Evolutionary conservation across 1,140 invertebrate species (phyloP), one percentile per base, ranked within the genome.

Genomic region (Nautilus pompilius): DNA sequence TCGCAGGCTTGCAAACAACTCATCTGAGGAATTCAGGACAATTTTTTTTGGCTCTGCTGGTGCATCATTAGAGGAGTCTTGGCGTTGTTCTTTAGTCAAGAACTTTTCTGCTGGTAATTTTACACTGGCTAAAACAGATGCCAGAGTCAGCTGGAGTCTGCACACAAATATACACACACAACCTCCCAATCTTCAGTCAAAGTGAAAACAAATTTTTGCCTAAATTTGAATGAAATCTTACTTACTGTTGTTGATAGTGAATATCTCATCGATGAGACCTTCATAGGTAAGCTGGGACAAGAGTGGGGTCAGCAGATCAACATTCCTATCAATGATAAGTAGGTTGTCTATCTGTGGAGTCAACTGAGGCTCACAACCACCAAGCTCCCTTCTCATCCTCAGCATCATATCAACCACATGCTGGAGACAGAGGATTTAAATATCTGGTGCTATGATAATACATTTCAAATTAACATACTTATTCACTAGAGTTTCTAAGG

Each of bases 261-360:
- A 95, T 67, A 93, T 87, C 84, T 94, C 92, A 85, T 97, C 97
- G 70, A 99, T 94, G 13, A 99, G 84, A 20, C 96, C 97, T 84
- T 99, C 96, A 79, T 99, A 99, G 0, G 96, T 99, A 20, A 98
- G 86, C 75, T 99, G 97, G 0, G 93, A 97, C 1, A 93, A 88
- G 65, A 99, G 83, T 3, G 95, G 93, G 33, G 93, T 93, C 5
- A 99, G 86, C 55, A 97, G 87, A 86, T 99, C 97, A 17, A 98
- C 87, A 56, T 89, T 89, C 33, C 96, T 85, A 84, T 98, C 95
- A 1, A 98, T 80, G 17, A 98, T 77, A 22, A 99, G 84, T 8
- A 99, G 84, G 79, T 92, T 91, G 79, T 98, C 93, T 29, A 98
- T 95, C 70, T 88, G 86, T 13, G 88, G 84, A 29, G 83, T 81